phyloP scores from a whole-genome alignment of 1,140 invertebrate species.

The Rhynchophorus ferrugineus region DNA sequence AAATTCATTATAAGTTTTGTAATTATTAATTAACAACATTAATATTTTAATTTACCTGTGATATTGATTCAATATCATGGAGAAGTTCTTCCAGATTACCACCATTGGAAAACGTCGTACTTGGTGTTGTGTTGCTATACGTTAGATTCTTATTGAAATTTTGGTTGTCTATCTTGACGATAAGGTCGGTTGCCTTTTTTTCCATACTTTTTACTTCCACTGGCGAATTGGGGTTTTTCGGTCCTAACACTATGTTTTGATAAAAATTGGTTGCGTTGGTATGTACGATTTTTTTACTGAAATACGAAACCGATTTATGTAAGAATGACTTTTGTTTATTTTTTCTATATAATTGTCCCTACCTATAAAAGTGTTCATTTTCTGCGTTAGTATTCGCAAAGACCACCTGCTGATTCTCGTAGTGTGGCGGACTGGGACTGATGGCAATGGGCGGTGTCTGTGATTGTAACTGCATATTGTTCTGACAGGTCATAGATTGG shows the following conservation, averaged over 20 bases:
- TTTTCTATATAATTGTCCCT: background rate
- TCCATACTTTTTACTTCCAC: conserved; percentile 17
- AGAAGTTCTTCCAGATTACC: conserved; percentile 45
- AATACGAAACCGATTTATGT: conserved; percentile 5
- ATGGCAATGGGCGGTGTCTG: conserved; percentile 15
- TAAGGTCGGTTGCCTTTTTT: conserved; percentile 33
- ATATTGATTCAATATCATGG: conserved; percentile 46
- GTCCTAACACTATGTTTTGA: conserved; percentile 31
- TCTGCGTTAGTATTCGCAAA: conserved; percentile 1
- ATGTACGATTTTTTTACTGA: conserved; percentile 24
- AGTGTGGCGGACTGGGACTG: conserved; percentile 10
- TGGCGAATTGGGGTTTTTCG: conserved; percentile 14
- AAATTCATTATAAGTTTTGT: too few relatives aligned
- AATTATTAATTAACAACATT: too few relatives aligned
- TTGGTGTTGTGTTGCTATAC: conserved; percentile 25
- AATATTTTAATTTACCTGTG: conserved; percentile 31
- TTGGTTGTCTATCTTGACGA: conserved; percentile 38
- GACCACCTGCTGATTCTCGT: conserved; percentile 19
- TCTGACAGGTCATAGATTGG: conserved; percentile 4
- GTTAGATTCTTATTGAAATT: conserved; percentile 24
- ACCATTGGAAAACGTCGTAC: conserved; percentile 38
- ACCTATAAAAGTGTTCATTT: conserved; percentile 15
- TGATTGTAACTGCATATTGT: conserved; percentile 4
- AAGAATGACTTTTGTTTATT: background rate
- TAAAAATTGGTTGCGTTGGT: conserved; percentile 29